Evolutionary conservation across 2,888 invertebrate genomes (phyloP).

Genomic region (Gasteruption jaculator): DNA sequence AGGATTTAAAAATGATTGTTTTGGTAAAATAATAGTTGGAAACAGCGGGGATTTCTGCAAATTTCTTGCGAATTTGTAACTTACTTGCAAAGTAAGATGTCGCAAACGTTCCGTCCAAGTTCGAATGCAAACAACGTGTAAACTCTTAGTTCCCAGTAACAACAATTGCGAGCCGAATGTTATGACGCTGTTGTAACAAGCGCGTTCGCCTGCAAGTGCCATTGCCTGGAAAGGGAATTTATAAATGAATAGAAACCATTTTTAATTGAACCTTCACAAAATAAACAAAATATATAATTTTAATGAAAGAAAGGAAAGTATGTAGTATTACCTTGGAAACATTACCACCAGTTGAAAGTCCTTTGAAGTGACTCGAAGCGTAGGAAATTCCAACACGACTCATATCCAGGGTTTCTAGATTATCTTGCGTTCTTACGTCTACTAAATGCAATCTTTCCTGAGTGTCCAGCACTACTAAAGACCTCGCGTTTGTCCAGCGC

Average conservation of each 20-base stretch:
- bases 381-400: conserved; percentile 79
- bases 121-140: conserved; percentile 55
- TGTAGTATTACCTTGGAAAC: conserved; percentile 56
- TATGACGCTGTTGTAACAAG: conserved; percentile 71
- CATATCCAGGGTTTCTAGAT: conserved; percentile 78
- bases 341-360: conserved; percentile 92
- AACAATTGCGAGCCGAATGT: conserved; percentile 67
- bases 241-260: conserved; percentile 6
- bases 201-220: conserved; percentile 70
- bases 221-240: conserved; percentile 55
- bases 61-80: conserved; percentile 27
- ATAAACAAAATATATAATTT: conserved; percentile 5
- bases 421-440: conserved; percentile 85
- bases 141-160: conserved; percentile 63
- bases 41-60: too few species aligned
- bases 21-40: not conserved
- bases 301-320: conserved; percentile 1
- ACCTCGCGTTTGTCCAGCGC: conserved; percentile 78
- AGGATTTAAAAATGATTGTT: conserved; percentile 6
- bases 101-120: conserved; percentile 66
- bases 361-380: conserved; percentile 84
- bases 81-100: conserved; percentile 57
- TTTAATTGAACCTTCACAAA: too few species aligned
- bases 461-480: conserved; percentile 80
- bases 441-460: conserved; percentile 82